phyloP scores from a whole-genome alignment of 1,140 invertebrate species.

The Physella acuta region DNA sequence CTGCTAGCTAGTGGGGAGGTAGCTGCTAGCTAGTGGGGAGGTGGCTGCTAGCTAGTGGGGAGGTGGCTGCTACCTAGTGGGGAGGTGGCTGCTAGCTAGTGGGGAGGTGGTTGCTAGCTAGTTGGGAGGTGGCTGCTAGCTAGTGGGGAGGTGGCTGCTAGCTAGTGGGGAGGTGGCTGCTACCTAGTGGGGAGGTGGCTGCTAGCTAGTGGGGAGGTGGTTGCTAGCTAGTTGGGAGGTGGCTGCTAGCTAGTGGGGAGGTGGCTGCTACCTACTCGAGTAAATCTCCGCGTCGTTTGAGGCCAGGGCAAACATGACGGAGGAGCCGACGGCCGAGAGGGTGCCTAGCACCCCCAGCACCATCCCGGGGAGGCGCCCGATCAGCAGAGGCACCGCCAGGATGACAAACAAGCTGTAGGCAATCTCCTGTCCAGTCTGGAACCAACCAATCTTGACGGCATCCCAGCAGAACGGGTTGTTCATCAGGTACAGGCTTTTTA shows the following conservation, averaged over 20 bases:
- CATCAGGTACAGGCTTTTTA: conserved; percentile 7
- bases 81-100: too few species aligned
- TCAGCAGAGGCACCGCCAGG: not conserved
- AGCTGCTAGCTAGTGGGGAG: too few species aligned
- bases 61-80: too few species aligned
- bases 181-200: too few species aligned
- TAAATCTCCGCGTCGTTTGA: not conserved
- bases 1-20: too few species aligned
- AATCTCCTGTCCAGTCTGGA: not conserved
- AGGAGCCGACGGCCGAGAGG: not conserved
- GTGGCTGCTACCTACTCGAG: not conserved
- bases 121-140: too few species aligned
- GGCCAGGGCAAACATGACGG: not conserved
- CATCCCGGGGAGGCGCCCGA: not conserved
- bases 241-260: not conserved
- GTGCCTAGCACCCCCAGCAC: not conserved
- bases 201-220: too few species aligned
- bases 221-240: too few species aligned
- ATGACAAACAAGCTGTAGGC: not conserved
- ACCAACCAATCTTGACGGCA: conserved; percentile 4
- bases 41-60: too few species aligned
- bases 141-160: too few species aligned
- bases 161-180: too few species aligned
- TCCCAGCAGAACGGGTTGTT: not conserved
- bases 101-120: too few species aligned